Conservation (phyloP, 2,888 invertebrate species). For the Drosophila barbarae region DNA sequence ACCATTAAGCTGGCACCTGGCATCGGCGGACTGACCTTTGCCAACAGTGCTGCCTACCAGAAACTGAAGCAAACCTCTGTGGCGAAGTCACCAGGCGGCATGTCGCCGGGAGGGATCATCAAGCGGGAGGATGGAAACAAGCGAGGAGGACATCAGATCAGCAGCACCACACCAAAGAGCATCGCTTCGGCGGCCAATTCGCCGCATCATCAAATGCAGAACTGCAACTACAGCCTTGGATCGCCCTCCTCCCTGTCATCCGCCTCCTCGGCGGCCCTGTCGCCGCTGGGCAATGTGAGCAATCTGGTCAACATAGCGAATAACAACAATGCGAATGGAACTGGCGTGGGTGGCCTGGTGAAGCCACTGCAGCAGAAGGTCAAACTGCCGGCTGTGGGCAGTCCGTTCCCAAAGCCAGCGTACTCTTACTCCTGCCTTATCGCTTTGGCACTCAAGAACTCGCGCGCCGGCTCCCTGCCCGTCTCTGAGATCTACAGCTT, state of each 20-base stretch:
- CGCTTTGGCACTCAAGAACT: slow-evolving; percentile 98
- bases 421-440: slow-evolving; percentile 99
- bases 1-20: slow-evolving; percentile 79
- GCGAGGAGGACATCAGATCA: slow-evolving; percentile 68
- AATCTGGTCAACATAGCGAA: slow-evolving; percentile 46
- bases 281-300: slow-evolving; percentile 49
- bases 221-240: slow-evolving; percentile 42
- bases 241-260: slow-evolving; percentile 56
- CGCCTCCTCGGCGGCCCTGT: slow-evolving; percentile 37
- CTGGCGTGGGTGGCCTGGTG: slow-evolving; percentile 36
- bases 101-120: slow-evolving; percentile 64
- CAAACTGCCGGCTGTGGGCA: slow-evolving; percentile 66
- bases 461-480: slow-evolving; percentile 94
- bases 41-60: slow-evolving; percentile 79
- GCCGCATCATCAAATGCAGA: slow-evolving; percentile 64
- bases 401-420: slow-evolving; percentile 94
- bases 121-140: slow-evolving; percentile 72
- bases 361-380: slow-evolving; percentile 74
- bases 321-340: slow-evolving; percentile 22
- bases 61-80: slow-evolving; percentile 77
- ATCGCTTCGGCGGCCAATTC: slow-evolving; percentile 76
- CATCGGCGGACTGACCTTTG: slow-evolving; percentile 79
- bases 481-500: slow-evolving; percentile 99
- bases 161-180: slow-evolving; percentile 73
- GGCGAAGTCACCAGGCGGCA: slow-evolving; percentile 60